These are phyloP conservation scores for Colletes collaris DNA, from an alignment of 2,888 invertebrate genomes.

Conservation along the genomic window DNA sequence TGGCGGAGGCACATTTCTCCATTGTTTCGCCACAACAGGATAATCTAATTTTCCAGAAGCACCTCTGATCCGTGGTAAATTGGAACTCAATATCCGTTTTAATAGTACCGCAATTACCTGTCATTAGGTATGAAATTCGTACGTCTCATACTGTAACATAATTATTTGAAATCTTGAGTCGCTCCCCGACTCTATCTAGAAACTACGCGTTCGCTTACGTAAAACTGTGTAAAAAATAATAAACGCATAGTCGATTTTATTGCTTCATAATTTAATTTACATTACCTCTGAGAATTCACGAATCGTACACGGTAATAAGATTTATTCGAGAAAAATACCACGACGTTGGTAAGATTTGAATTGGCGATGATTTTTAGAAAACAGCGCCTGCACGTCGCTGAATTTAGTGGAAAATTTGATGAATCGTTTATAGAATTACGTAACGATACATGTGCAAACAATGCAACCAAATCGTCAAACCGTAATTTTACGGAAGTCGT, in stretches of 20 bases:
- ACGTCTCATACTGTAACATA: neutral
- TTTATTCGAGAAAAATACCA: neutral
- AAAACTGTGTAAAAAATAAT: no score
- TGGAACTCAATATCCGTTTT: constrained; percentile 10
- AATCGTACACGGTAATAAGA: no score
- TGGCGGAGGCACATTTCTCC: constrained; percentile 29
- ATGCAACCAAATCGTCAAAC: constrained; percentile 5
- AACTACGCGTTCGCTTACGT: neutral
- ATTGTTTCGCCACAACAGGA: constrained; percentile 25
- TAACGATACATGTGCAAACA: constrained; percentile 28
- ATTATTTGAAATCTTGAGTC: neutral
- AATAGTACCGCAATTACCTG: neutral
- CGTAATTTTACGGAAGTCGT: constrained; percentile 19
- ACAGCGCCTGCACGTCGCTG: no score
- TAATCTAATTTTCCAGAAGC: constrained; percentile 22
- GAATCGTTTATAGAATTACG: constrained; percentile 12
- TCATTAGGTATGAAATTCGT: neutral
- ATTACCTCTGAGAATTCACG: no score
- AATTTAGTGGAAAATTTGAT: constrained; percentile 12
- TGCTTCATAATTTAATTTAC: no score
- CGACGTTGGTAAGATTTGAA: neutral
- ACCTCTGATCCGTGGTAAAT: constrained; percentile 22
- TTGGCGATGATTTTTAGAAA: neutral
- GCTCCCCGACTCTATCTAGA: neutral
- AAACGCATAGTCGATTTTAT: no score